phyloP scores from a whole-genome alignment of 2,113 vertebrate species.

The Paradisaea rubra region DNA sequence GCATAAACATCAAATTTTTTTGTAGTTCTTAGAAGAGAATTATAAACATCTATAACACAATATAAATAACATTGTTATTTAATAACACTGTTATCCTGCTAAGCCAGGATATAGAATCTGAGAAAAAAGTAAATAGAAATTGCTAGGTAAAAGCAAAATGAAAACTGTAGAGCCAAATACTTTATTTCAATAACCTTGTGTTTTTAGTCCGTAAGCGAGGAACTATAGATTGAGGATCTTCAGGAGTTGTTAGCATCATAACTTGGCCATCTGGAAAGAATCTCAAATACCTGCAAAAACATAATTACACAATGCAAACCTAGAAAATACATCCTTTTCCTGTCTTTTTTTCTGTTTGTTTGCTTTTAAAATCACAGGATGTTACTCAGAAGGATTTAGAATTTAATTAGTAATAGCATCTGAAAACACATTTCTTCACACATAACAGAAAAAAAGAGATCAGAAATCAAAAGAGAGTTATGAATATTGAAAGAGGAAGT shows the following conservation, averaged over 20 bases:
- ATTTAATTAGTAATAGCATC: not conserved
- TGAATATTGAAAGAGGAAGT: not conserved
- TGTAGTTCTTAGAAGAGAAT: not conserved
- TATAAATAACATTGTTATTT: not conserved
- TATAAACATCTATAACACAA: not conserved
- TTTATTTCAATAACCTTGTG: conserved; percentile 74
- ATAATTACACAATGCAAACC: not conserved
- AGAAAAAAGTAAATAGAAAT: not conserved
- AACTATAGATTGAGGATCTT: conserved; percentile 86
- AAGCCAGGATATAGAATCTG: not conserved
- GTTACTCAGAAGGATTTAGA: not conserved
- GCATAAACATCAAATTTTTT: not conserved
- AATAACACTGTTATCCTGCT: not conserved
- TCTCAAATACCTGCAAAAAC: conserved; percentile 84
- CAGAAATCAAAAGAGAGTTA: not conserved
- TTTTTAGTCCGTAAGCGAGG: conserved; percentile 86
- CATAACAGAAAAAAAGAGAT: not conserved
- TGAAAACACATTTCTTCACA: not conserved
- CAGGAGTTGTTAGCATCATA: conserved; percentile 93
- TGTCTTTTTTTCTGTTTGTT: not conserved
- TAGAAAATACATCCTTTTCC: not conserved
- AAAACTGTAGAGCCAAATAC: not conserved
- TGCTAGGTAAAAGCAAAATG: not conserved
- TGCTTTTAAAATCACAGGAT: not conserved
- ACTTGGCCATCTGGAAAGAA: conserved; percentile 94